These are phyloP conservation scores for Sialis fuliginosa DNA, from an alignment of 2,888 invertebrate genomes.

Conservation along the genomic window DNA sequence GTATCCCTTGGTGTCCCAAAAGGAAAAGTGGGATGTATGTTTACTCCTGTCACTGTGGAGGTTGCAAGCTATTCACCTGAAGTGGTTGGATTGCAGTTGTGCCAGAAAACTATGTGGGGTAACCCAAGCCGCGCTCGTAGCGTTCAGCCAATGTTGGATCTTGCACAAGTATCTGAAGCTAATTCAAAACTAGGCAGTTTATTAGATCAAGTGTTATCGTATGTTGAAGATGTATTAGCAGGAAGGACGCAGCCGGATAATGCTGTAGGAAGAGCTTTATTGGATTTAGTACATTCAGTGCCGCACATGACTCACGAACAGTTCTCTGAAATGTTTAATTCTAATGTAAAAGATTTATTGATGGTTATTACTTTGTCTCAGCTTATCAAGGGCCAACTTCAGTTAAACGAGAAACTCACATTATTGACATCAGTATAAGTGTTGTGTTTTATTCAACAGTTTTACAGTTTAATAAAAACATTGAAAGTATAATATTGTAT, in stretches of 20 bases:
- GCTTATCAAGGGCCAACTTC: slow-evolving; percentile 88
- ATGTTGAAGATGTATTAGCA: slow-evolving; percentile 84
- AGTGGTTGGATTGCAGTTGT: slow-evolving; percentile 60
- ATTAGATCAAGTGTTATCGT: slow-evolving; percentile 60
- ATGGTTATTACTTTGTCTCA: slow-evolving; percentile 96
- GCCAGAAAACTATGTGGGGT: slow-evolving; percentile 61
- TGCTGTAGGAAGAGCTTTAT: slow-evolving; percentile 74
- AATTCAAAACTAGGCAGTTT: slow-evolving; percentile 58
- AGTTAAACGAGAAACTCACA: slow-evolving; percentile 89
- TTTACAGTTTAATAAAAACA: no score
- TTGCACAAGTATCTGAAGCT: slow-evolving; percentile 71
- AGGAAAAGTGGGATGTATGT: slow-evolving; percentile 88
- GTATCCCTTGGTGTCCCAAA: slow-evolving; percentile 87
- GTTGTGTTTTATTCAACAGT: not conserved
- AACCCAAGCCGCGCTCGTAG: slow-evolving; percentile 23
- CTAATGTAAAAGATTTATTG: slow-evolving; percentile 89
- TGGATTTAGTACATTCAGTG: slow-evolving; percentile 81
- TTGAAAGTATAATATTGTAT: no score
- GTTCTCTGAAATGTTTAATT: slow-evolving; percentile 89
- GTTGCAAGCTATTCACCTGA: slow-evolving; percentile 86
- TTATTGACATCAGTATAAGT: slow-evolving; percentile 52
- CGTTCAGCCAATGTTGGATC: slow-evolving; percentile 52
- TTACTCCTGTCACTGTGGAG: slow-evolving; percentile 85
- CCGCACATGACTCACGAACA: slow-evolving; percentile 81
- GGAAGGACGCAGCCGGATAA: slow-evolving; percentile 63